Evolutionary conservation across 2,888 invertebrate genomes (phyloP).

Genomic region (Sesia bembeciformis): DNA sequence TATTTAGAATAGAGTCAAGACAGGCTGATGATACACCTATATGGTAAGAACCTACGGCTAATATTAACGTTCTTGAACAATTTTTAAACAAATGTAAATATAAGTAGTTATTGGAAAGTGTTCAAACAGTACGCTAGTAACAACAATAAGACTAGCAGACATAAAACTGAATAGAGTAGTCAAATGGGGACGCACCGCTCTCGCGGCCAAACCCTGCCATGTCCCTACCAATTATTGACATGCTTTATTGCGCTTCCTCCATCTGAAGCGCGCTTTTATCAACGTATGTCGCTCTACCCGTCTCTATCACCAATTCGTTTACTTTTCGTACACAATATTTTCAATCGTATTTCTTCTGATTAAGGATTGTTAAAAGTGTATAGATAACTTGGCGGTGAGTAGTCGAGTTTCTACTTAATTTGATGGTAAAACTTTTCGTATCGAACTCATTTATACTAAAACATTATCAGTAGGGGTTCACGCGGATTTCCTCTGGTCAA

Average conservation of each 20-base stretch:
- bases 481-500: constrained; percentile 30
- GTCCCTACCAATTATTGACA: constrained; percentile 64
- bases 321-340: constrained; percentile 8
- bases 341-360: constrained; percentile 17
- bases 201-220: constrained; percentile 3
- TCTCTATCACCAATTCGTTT: neutral
- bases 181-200: no score
- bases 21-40: no score
- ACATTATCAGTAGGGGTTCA: constrained; percentile 45
- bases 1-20: no score
- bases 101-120: no score
- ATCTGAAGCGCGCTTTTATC: constrained; percentile 54
- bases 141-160: no score
- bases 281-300: constrained; percentile 43
- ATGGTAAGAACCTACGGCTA: no score
- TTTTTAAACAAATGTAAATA: no score
- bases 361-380: constrained; percentile 5
- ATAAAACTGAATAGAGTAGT: no score
- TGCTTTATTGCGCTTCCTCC: constrained; percentile 56
- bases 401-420: constrained; percentile 56
- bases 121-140: no score
- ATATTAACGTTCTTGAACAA: no score
- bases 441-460: constrained; percentile 56
- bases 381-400: constrained; percentile 11
- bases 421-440: constrained; percentile 63